Conservation (phyloP, 2,113 vertebrate genomes). For the Corydoras sp. region DNA sequence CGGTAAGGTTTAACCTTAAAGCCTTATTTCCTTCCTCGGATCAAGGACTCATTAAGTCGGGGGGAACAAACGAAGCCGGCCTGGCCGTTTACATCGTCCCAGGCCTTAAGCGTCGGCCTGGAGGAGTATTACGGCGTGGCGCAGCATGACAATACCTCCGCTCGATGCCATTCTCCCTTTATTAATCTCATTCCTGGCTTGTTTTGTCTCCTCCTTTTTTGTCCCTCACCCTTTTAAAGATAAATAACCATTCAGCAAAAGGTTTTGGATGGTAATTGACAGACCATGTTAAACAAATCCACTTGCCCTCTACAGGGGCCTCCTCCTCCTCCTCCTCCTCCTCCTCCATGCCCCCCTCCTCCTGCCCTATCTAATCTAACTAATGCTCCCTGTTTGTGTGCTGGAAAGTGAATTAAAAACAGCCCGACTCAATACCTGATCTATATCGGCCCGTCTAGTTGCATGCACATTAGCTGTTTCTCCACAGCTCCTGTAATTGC, state of each 20-base stretch:
- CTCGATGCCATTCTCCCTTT: slow-evolving; percentile 59
- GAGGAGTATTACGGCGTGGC: slow-evolving; percentile 1
- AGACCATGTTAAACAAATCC: slow-evolving; percentile 73
- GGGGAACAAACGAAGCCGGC: slow-evolving; percentile 8
- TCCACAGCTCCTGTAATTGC: slow-evolving; percentile 69
- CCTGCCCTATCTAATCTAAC: slow-evolving; percentile 65
- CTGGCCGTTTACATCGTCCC: slow-evolving; percentile 25
- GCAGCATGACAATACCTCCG: slow-evolving; percentile 27
- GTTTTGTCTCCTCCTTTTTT: slow-evolving; percentile 55
- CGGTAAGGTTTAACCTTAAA: slow-evolving; percentile 9
- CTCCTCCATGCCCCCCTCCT: slow-evolving; percentile 42
- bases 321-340: slow-evolving; percentile 47
- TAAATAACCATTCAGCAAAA: slow-evolving; percentile 62
- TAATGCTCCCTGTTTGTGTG: slow-evolving; percentile 71
- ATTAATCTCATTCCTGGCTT: slow-evolving; percentile 58
- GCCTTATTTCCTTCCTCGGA: neutral
- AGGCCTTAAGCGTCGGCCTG: slow-evolving; percentile 16
- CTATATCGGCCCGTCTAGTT: slow-evolving; percentile 64
- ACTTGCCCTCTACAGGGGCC: slow-evolving; percentile 36
- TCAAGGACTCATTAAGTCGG: slow-evolving; percentile 21
- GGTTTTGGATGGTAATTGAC: slow-evolving; percentile 73
- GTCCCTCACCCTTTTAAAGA: slow-evolving; percentile 41
- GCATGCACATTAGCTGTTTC: slow-evolving; percentile 72
- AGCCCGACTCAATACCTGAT: slow-evolving; percentile 73
- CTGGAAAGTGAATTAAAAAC: slow-evolving; percentile 75